Conservation (phyloP, 2,888 invertebrate genomes). For the Therioaphis trifolii region DNA sequence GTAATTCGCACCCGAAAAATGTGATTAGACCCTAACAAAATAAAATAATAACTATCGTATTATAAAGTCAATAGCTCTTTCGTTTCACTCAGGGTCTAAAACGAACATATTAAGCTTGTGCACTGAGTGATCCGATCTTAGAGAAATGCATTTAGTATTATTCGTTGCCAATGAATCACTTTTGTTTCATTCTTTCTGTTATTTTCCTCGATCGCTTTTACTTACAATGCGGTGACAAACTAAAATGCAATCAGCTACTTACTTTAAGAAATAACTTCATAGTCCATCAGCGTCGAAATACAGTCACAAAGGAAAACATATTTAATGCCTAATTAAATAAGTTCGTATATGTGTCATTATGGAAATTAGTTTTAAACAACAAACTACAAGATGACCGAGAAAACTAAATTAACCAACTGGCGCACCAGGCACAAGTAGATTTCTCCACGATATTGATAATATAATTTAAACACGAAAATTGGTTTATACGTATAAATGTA, state of each 20-base stretch:
- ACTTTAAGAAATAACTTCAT: neutral
- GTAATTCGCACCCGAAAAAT: no score
- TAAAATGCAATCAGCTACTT: conserved; percentile 3
- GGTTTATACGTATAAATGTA: no score
- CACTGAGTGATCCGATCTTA: no score
- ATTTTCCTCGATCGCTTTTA: no score
- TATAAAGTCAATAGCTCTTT: no score
- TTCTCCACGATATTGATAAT: neutral
- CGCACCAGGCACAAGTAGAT: neutral
- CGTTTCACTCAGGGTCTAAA: no score
- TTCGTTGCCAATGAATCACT: no score
- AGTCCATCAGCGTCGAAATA: neutral
- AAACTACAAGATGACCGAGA: conserved; percentile 27
- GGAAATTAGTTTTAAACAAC: conserved; percentile 37
- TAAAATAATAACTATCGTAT: no score
- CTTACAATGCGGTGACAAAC: neutral
- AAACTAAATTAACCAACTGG: conserved; percentile 30
- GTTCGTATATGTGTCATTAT: conserved; percentile 21
- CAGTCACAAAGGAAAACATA: conserved; percentile 5
- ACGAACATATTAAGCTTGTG: no score
- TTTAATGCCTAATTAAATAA: conserved; percentile 24
- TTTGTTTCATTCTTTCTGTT: no score
- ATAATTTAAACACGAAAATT: neutral
- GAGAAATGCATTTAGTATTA: no score
- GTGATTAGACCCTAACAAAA: no score